phyloP scores from a whole-genome alignment of 2,113 vertebrate species.

The Cyprinodon tularosa region DNA sequence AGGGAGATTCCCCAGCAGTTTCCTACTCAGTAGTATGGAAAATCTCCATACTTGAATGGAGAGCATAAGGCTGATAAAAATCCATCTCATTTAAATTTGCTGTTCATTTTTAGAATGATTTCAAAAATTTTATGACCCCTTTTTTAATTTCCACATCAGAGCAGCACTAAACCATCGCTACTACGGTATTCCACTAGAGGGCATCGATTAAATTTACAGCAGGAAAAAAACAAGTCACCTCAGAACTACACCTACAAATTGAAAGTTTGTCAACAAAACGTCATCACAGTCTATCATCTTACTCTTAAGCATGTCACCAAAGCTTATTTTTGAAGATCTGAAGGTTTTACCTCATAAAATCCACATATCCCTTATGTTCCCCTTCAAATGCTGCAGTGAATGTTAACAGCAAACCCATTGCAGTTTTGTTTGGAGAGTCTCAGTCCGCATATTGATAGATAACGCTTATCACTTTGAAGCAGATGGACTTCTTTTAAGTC shows the following conservation, averaged over 20 bases:
- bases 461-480: slow-evolving; percentile 72
- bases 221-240: slow-evolving; percentile 8
- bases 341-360: not conserved
- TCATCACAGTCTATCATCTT: not conserved
- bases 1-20: not conserved
- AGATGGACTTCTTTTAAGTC: slow-evolving; percentile 52
- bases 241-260: slow-evolving; percentile 58
- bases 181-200: slow-evolving; percentile 54
- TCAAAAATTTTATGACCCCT: not conserved
- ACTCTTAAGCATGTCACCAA: slow-evolving; percentile 1
- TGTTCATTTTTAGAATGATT: not conserved
- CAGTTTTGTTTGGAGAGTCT: slow-evolving; percentile 1
- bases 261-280: slow-evolving; percentile 4
- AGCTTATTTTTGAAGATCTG: not conserved
- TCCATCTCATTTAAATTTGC: not conserved
- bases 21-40: not conserved
- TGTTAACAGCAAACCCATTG: not conserved
- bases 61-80: not conserved
- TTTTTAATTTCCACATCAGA: not conserved
- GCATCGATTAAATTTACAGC: slow-evolving; percentile 16
- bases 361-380: not conserved
- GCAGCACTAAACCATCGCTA: not conserved
- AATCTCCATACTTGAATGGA: not conserved
- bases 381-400: slow-evolving; percentile 8
- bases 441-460: slow-evolving; percentile 38